Percentiles rank a stretch among this genome's conserved stretches.
phyloP scores from a whole-genome alignment of 2,888 invertebrate species.

The Caenorhabditis sp. region DNA sequence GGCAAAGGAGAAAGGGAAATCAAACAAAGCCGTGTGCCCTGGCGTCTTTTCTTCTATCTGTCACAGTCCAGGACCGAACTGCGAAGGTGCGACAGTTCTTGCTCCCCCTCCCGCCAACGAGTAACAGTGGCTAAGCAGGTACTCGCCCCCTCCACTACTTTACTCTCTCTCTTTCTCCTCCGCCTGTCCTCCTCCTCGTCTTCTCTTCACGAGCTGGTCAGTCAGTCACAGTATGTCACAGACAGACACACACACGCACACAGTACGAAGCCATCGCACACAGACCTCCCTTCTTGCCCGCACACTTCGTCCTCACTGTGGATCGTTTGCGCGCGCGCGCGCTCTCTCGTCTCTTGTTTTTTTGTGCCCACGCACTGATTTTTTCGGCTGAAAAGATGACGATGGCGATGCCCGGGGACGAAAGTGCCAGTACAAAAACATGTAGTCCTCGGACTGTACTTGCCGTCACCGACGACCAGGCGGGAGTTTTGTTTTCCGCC shows the following conservation, averaged over 20 bases:
- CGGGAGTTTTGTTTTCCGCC: too few relatives aligned
- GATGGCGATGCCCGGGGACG: too few relatives aligned
- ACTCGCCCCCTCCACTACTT: slow-evolving; percentile 4
- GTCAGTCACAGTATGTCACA: slow-evolving; percentile 1
- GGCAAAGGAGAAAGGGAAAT: slow-evolving; percentile 19
- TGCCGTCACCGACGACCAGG: too few relatives aligned
- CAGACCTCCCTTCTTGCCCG: not conserved
- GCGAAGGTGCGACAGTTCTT: not conserved
- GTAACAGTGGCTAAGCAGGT: too few relatives aligned
- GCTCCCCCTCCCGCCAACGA: too few relatives aligned
- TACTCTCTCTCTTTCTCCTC: not conserved
- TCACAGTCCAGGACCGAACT: slow-evolving; percentile 13
- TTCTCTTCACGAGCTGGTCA: slow-evolving; percentile 5
- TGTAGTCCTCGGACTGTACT: too few relatives aligned
- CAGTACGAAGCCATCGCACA: not conserved
- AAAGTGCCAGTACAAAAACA: too few relatives aligned
- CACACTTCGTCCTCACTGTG: not conserved
- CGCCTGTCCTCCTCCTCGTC: not conserved
- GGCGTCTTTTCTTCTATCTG: slow-evolving; percentile 6
- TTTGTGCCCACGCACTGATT: slow-evolving; percentile 1
- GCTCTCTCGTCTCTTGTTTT: too few relatives aligned
- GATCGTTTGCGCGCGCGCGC: not conserved
- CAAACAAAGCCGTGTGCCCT: slow-evolving; percentile 36
- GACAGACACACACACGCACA: not conserved
- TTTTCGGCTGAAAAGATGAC: too few relatives aligned